Conservation (phyloP, 1,140 invertebrate genomes). For the Magallana gigas region DNA sequence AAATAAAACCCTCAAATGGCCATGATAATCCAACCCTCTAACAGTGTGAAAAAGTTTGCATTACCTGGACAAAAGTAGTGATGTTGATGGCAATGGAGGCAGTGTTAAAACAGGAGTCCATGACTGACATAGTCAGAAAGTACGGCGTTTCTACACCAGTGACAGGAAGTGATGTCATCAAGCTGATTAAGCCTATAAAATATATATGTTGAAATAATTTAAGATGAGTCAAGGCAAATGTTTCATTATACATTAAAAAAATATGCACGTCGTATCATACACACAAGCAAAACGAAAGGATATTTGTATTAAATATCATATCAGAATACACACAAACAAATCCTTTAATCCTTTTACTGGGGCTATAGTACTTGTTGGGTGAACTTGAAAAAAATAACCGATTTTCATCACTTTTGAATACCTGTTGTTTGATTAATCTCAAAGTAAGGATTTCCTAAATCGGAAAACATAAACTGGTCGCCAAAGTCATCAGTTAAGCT, state of each 20-base stretch:
- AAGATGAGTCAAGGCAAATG: too few species aligned
- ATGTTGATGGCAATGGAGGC: not conserved
- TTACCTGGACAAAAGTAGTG: not conserved
- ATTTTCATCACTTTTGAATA: not conserved
- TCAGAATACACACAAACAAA: too few species aligned
- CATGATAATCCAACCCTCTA: too few species aligned
- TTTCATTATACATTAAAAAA: too few species aligned
- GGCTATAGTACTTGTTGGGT: too few species aligned
- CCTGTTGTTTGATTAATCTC: not conserved
- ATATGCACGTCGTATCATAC: too few species aligned
- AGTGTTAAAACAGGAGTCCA: not conserved
- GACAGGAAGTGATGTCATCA: not conserved
- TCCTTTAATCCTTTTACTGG: too few species aligned
- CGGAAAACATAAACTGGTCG: not conserved
- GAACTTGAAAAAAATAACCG: too few species aligned
- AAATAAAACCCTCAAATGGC: not conserved
- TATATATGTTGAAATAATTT: too few species aligned
- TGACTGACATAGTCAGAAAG: not conserved
- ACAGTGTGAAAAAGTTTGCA: too few species aligned
- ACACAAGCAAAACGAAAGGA: too few species aligned
- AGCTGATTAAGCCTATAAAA: not conserved
- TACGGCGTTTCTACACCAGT: not conserved
- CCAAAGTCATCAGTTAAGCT: not conserved
- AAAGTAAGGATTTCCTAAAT: not conserved
- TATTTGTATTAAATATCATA: too few species aligned